These are phyloP conservation scores for Furcifer pardalis DNA, from an alignment of 2,797 vertebrate genomes.

Conservation along the genomic window DNA sequence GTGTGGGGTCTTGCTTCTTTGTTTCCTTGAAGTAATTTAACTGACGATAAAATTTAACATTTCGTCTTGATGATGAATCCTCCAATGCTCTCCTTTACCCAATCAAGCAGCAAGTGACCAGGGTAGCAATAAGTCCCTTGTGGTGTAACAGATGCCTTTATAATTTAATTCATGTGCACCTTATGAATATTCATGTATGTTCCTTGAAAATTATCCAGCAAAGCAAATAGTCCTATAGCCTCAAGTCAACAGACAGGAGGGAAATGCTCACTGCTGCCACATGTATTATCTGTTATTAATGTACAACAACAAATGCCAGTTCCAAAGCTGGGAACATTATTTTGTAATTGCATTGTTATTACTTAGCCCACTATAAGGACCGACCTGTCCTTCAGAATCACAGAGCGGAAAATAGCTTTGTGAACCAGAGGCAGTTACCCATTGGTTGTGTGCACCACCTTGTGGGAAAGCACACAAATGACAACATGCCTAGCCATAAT, in stretches of 20 bases:
- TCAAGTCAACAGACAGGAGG: constrained; percentile 49
- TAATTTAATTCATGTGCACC: constrained; percentile 61
- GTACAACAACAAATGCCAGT: constrained; percentile 58
- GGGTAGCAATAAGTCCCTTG: constrained; percentile 52
- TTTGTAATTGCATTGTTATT: constrained; percentile 55
- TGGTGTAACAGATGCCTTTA: constrained; percentile 60
- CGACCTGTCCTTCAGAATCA: constrained; percentile 57
- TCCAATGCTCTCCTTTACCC: constrained; percentile 45
- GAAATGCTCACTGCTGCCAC: constrained; percentile 38
- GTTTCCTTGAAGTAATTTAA: constrained; percentile 55
- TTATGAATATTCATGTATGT: constrained; percentile 63
- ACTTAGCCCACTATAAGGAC: constrained; percentile 50
- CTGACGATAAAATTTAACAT: constrained; percentile 36
- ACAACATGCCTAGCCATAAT: constrained; percentile 18
- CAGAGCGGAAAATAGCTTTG: constrained; percentile 14
- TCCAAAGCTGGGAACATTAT: constrained; percentile 55
- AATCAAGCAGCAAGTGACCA: constrained; percentile 44
- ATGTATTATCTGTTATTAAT: constrained; percentile 60
- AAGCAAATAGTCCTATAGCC: constrained; percentile 40
- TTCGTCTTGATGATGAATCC: constrained; percentile 27
- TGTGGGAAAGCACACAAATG: constrained; percentile 48
- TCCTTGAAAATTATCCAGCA: constrained; percentile 57
- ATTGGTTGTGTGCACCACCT: constrained; percentile 65
- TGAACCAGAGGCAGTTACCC: background rate
- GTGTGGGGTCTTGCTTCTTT: constrained; percentile 52